Base-by-base conservation (phyloP, 2,113 vertebrate genomes). In the Brienomyrus brachyistius region DNA sequence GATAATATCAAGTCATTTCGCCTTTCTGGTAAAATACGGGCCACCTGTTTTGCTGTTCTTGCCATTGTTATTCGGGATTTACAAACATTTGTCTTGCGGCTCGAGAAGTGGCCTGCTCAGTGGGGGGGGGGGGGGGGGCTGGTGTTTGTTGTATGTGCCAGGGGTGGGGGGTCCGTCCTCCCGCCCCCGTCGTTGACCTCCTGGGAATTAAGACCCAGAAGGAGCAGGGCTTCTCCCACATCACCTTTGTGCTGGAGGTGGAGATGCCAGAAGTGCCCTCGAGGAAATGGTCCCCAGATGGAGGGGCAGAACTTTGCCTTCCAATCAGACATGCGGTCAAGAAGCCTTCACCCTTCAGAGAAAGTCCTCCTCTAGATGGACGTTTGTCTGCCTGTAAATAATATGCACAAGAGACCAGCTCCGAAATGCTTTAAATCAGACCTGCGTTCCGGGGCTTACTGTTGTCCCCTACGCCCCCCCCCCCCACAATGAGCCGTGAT, bases 181-280 rank as follows among this genome's bases (percentile, higher is more conserved):
- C 87, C 40, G 59, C 92, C 89, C 91, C 89, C 88, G 91, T 80
- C 89, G 90, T 91, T 92, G 90, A 91, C 90, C 90, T 92, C 88
- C 85, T 45, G 27, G 21, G 88, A 93, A 93, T 90, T 88, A 91
- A 74, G 35, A 87, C 88, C 89, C 90, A 88, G 90, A 19, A 13
- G 4, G 56, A 23, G 19, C 89, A 51, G 1, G 62, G 48, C n/a
- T 91, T 90, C 89, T 88, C 56, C 88, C 45, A 92, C 83, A 90
- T 89, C 54, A 27, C 89, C 90, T 54, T 70, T 90, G 15, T 90
- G 31, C 74, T 77, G 84, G 82, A 85, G 59, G 70, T 80, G 74
- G 62, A 45, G 82, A 5, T 80, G 50, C n/a, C n/a, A 87, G 89
- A 91, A 84, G 90, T 51, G 86, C 86, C 59, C 90, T 94, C 89